phyloP scores from a whole-genome alignment of 1,140 invertebrate species.

The Nebria ingens region DNA sequence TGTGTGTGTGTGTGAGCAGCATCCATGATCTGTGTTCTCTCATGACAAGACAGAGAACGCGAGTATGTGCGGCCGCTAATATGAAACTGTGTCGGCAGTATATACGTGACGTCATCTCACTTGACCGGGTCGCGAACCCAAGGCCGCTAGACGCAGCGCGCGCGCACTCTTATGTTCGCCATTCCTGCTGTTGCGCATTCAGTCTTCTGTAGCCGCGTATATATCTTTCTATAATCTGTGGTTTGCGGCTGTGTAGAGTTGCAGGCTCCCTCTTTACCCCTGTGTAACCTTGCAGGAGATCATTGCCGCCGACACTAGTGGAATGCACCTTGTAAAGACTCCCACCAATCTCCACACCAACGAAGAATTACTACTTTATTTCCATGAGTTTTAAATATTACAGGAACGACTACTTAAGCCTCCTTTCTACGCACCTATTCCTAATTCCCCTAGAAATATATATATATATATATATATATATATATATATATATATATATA shows the following conservation, averaged over 20 bases:
- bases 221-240: neutral
- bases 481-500: too few relatives aligned
- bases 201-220: neutral
- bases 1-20: neutral
- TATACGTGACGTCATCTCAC: neutral
- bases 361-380: too few relatives aligned
- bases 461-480: neutral
- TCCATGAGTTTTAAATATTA: too few relatives aligned
- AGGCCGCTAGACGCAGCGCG: conserved; percentile 1
- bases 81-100: conserved; percentile 4
- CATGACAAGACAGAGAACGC: neutral
- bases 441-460: neutral
- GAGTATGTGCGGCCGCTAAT: neutral
- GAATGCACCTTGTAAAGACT: neutral
- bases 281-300: neutral
- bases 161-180: neutral
- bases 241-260: neutral
- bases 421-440: neutral
- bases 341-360: neutral
- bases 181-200: neutral
- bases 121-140: conserved; percentile 7
- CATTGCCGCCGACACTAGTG: neutral
- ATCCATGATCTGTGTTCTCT: neutral
- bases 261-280: neutral
- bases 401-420: too few relatives aligned